phyloP scores from a whole-genome alignment of 2,797 vertebrate species.

The Momotus momota region DNA sequence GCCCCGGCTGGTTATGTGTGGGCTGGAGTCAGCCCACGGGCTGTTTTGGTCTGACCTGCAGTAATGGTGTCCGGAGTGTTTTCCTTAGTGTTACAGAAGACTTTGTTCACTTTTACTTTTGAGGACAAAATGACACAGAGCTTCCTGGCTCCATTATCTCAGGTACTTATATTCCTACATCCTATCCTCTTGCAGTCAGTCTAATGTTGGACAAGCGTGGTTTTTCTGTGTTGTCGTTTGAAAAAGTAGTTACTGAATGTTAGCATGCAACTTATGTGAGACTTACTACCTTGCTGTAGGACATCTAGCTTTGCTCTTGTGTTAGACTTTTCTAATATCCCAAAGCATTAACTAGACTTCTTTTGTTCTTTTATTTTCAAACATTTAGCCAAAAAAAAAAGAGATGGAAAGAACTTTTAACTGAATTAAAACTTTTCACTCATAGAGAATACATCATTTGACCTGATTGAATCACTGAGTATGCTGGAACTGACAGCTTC shows the following conservation, averaged over 20 bases:
- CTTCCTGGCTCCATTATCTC: conserved; percentile 28
- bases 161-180: not conserved
- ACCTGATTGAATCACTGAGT: not conserved
- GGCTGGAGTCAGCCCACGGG: not conserved
- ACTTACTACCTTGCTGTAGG: not conserved
- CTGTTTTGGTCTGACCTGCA: not conserved
- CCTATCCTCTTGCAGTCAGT: not conserved
- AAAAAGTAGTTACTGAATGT: conserved; percentile 20
- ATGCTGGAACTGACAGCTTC: not conserved
- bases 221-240: conserved; percentile 44
- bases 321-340: conserved; percentile 46
- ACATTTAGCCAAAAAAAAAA: not conserved
- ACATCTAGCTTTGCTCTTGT: conserved; percentile 36
- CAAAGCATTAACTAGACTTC: not conserved
- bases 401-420: not conserved
- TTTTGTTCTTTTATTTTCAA: not conserved
- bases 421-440: not conserved
- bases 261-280: not conserved
- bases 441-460: not conserved
- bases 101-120: not conserved
- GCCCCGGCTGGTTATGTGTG: rapidly evolving
- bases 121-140: not conserved
- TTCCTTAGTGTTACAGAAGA: conserved; percentile 21
- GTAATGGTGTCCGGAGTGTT: not conserved
- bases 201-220: conserved; percentile 18